Evolutionary conservation across 1,140 invertebrate genomes (phyloP), one percentile per base, ranked within the genome.

Genomic region (Caenorhabditis brenneri): DNA sequence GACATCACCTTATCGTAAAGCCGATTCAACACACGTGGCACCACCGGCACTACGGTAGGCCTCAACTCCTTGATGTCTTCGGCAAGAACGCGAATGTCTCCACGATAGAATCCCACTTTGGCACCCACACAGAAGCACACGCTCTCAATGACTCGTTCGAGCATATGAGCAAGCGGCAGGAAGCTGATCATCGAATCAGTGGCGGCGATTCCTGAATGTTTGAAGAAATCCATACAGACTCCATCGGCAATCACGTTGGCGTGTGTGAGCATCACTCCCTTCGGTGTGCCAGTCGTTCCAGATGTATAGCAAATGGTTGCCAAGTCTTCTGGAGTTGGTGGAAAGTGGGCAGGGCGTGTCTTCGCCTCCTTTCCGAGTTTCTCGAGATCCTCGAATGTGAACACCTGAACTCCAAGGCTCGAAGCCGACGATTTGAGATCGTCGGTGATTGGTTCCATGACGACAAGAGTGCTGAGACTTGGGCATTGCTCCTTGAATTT

Each of bases 261-360:
- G 91, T 99, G 97, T 3, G 95, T 96, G 84, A 98, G 91, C 95
- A 98, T 97, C 0, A 98, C 97, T 78, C 97, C 97, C 92, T 98
- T 98, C 0, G 97, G 97, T 91, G 95, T 95, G 49, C 97, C 97
- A n/a, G 97, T 98, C 16, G 97, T 98, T 2, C 97, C 97, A 19
- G 96, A 97, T 1, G 97, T 98, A 91, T 98, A 98, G 91, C 96
- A 97, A 86, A 98, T 94, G 31, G 96, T 96, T 90, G 95, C 95
- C 6, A 98, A 91, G 91, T 97, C 96, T 48, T 94, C 94, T 12
- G 95, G 93, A 1, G 39, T 94, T 94, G 91, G 94, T 94, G 87
- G 94, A 94, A 94, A 36, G 96, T 96, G 91, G 95, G 95, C 9
- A 97, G 91, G 91, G 96, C 96, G 46, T 94, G 93, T 12, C 95